Conservation (phyloP, 2,113 vertebrate species). For the human region DNA sequence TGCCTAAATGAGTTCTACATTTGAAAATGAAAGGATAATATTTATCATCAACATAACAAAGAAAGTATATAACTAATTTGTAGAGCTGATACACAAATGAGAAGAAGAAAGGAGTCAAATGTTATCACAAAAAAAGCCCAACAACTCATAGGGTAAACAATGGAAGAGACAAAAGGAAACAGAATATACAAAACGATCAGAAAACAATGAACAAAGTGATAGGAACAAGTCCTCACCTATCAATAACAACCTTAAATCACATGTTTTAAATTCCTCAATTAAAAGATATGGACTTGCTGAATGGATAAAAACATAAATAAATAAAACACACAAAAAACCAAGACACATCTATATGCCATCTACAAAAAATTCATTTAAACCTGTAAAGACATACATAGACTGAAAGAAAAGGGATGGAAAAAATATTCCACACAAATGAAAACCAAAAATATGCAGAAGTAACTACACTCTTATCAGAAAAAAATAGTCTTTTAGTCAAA, state of each 20-base stretch:
- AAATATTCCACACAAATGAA: not conserved
- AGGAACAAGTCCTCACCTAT: not conserved
- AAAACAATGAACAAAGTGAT: not conserved
- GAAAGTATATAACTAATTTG: not conserved
- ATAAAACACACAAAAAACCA: too few relatives aligned
- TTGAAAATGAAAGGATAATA: not conserved
- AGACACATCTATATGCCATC: not conserved
- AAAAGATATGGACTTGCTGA: not conserved
- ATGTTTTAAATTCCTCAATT: not conserved
- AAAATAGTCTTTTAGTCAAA: not conserved
- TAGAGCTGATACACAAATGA: not conserved
- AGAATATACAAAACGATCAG: not conserved
- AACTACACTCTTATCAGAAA: not conserved
- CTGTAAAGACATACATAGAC: not conserved
- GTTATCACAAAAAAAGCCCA: not conserved
- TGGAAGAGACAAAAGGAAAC: not conserved
- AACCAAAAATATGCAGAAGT: not conserved
- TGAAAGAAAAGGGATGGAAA: not conserved
- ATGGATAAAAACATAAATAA: not conserved
- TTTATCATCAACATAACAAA: not conserved
- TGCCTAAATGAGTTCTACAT: not conserved
- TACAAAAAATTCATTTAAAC: not conserved
- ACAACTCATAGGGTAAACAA: not conserved
- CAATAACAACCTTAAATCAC: not conserved
- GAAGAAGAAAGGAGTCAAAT: not conserved